Evolutionary conservation across 2,113 vertebrate genomes (phyloP).

Genomic region (Alaudala cheleensis): DNA sequence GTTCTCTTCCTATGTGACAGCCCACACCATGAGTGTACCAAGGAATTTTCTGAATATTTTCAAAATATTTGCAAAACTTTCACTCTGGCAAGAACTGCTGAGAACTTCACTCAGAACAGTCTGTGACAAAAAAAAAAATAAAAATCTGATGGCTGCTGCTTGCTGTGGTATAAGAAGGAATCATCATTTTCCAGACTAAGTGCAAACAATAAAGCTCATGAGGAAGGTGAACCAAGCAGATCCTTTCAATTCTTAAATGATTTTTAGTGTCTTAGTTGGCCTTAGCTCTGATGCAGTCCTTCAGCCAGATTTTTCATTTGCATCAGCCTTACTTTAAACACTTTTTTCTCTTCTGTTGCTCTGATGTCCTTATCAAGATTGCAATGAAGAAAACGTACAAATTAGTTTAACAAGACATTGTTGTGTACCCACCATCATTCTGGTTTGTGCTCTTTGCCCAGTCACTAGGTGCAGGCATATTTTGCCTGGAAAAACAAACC

Average conservation of each 20-base stretch:
- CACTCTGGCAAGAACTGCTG: neutral
- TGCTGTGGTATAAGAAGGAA: neutral
- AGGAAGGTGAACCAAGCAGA: neutral
- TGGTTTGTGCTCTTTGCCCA: neutral
- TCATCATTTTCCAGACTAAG: neutral
- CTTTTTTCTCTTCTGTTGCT: neutral
- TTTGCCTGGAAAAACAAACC: neutral
- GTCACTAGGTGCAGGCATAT: neutral
- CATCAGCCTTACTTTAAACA: neutral
- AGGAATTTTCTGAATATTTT: neutral
- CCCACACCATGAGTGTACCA: neutral
- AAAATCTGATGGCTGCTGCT: neutral
- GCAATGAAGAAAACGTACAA: neutral
- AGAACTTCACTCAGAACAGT: neutral
- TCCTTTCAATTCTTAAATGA: neutral
- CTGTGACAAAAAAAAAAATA: neutral
- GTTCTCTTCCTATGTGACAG: neutral
- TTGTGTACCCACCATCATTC: neutral
- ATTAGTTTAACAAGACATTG: neutral
- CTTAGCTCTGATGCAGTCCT: neutral
- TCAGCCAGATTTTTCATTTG: neutral
- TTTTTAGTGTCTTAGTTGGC: neutral
- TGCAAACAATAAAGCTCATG: neutral
- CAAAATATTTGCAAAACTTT: neutral
- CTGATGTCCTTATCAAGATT: neutral